Base-by-base conservation (phyloP, 2,888 invertebrate genomes). In the Xestoiulus laeticollis region DNA sequence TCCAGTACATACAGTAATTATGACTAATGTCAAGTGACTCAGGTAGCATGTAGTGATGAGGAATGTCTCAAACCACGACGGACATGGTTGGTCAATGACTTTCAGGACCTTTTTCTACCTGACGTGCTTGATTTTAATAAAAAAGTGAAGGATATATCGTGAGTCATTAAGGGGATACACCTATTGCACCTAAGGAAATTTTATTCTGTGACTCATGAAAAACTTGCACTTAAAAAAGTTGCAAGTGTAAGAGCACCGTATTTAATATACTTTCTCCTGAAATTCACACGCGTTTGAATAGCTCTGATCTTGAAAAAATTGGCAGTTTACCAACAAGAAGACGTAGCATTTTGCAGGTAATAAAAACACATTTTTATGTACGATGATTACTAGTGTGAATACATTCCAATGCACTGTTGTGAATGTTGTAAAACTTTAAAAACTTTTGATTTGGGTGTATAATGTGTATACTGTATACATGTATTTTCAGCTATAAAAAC, bases 11-110 rank as follows among this genome's bases (percentile, higher is more conserved):
- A 16, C 6, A 38, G 38, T 38, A 38, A 48, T 10, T 14, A 68
- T 68, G 68, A 68, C 26, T 22, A 22, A 26, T 5, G 68, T 10
- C 68, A 68, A 68, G 30, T 78, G 78, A 78, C 78, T 78, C 78
- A 78, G 26, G 16, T 78, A 30, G 30, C 59, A 38, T 38, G 38
- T 8, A 22, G 59, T 59, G n/a, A 1, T 22, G 59, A n/a, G 59
- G 59, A 22, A 59, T 59, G n/a, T 59, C 59, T 22, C 78, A 78
- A 78, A 78, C 30, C 78, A 8, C 78, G 26, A 78, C 78, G 78
- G 30, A 78, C 78, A 30, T 78, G 78, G 78, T 78, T 78, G 78
- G 78, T 78, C 78, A 78, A 78, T 78, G 78, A 78, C 78, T 30
- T 78, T 78, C 78, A 30, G 78, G 78, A 78, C 78, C 78, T 78